phyloP scores from a whole-genome alignment of 64 coral and sea anemone species.

The Actinia tenebrosa region DNA sequence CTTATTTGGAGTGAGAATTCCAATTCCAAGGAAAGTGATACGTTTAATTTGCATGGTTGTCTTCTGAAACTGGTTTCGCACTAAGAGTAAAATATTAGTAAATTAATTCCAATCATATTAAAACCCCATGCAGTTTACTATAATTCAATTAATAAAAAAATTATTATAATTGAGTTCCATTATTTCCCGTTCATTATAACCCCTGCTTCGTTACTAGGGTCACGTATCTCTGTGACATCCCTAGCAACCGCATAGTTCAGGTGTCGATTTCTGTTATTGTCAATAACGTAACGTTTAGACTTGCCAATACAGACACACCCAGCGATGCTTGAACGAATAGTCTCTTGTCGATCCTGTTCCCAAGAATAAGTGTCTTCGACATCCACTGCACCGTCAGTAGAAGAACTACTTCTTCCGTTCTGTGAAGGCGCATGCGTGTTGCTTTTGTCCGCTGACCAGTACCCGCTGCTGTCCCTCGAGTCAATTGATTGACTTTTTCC shows the following conservation, averaged over 20 bases:
- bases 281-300: constrained; percentile 11
- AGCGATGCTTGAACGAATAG: not conserved
- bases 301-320: constrained; percentile 12
- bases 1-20: too few relatives aligned
- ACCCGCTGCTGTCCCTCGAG: constrained; percentile 8
- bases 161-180: not conserved
- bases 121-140: not conserved
- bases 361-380: not conserved
- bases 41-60: too few relatives aligned
- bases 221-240: not conserved
- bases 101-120: too few relatives aligned
- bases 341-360: not conserved
- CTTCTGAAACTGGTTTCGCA: too few relatives aligned
- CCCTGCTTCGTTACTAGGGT: not conserved
- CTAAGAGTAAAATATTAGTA: too few relatives aligned
- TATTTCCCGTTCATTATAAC: not conserved
- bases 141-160: not conserved
- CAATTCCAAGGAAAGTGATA: too few relatives aligned
- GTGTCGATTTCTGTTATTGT: not conserved
- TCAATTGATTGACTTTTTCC: not conserved
- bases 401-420: not conserved
- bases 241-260: not conserved
- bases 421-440: constrained; percentile 8
- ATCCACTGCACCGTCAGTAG: not conserved
- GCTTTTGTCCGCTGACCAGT: constrained; percentile 33